These are phyloP conservation scores for Plodia interpunctella DNA, from an alignment of 1,140 invertebrate genomes.

Conservation along the genomic window DNA sequence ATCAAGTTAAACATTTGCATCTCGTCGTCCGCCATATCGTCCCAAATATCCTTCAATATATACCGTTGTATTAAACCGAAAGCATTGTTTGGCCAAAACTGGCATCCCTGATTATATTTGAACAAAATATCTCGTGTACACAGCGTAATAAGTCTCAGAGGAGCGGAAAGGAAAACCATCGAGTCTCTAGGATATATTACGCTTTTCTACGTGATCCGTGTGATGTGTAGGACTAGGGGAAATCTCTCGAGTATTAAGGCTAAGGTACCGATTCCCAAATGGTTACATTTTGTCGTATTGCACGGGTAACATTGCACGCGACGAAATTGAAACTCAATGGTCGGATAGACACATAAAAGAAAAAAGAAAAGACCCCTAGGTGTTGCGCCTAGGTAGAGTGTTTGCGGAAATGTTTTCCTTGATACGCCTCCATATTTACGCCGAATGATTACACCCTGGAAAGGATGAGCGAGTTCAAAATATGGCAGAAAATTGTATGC, in stretches of 20 bases:
- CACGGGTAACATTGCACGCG: slow-evolving; percentile 38
- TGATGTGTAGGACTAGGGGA: slow-evolving; percentile 56
- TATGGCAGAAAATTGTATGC: too few relatives aligned
- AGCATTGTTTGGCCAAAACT: slow-evolving; percentile 62
- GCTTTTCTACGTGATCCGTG: slow-evolving; percentile 59
- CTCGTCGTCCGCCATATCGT: slow-evolving; percentile 30
- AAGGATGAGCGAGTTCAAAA: neutral
- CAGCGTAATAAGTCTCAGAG: slow-evolving; percentile 73
- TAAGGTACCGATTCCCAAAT: slow-evolving; percentile 58
- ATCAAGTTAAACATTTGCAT: slow-evolving; percentile 64
- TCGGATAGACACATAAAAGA: slow-evolving; percentile 39
- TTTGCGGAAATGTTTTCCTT: slow-evolving; percentile 5
- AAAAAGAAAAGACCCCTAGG: slow-evolving; percentile 22
- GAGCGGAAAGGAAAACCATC: slow-evolving; percentile 65
- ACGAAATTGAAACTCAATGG: slow-evolving; percentile 53
- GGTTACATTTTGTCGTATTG: slow-evolving; percentile 52
- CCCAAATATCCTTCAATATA: slow-evolving; percentile 42
- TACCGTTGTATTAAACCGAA: slow-evolving; percentile 53
- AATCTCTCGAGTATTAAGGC: slow-evolving; percentile 69
- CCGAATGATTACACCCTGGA: neutral
- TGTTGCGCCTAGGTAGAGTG: slow-evolving; percentile 11
- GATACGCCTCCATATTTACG: neutral
- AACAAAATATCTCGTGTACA: slow-evolving; percentile 67
- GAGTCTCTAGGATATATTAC: slow-evolving; percentile 49
- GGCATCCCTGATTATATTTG: slow-evolving; percentile 73